A percentile compares a stretch with the other conserved stretches of the same genome.
Evolutionary conservation across 2,113 vertebrate species (phyloP).

Genomic region (Nettapus auritus): DNA sequence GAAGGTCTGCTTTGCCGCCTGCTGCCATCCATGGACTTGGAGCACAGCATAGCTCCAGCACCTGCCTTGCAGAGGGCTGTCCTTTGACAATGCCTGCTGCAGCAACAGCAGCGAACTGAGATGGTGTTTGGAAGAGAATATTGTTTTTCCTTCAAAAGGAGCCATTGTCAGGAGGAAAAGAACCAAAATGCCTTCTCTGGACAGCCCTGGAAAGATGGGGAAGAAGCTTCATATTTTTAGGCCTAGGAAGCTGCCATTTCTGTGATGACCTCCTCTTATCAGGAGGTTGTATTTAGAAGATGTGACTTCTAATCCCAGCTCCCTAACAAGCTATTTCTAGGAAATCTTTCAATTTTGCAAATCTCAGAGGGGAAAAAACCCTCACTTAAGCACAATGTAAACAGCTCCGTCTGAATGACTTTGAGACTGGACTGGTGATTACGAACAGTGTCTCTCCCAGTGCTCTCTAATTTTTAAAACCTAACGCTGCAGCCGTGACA

Average conservation of each 20-base stretch:
- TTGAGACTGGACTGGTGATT: not conserved
- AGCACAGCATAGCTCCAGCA: not conserved
- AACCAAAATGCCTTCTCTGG: not conserved
- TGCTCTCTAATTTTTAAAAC: not conserved
- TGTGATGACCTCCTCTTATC: not conserved
- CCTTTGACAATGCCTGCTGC: rapidly evolving
- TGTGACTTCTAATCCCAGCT: not conserved
- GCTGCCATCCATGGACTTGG: not conserved
- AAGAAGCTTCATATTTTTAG: not conserved
- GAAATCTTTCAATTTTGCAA: not conserved
- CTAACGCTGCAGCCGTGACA: not conserved
- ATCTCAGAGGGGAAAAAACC: not conserved
- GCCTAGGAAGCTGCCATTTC: not conserved
- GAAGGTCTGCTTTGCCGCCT: not conserved
- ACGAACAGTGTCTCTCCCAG: not conserved
- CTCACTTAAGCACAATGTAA: not conserved
- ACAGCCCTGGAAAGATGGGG: not conserved
- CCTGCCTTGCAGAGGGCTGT: not conserved
- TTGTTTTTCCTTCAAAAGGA: not conserved
- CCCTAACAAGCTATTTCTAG: not conserved
- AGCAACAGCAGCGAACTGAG: not conserved
- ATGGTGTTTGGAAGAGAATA: not conserved
- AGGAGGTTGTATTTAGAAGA: not conserved
- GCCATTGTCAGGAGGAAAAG: not conserved
- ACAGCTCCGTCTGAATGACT: not conserved